Evolutionary conservation across 2,113 vertebrate species (phyloP).

Genomic region (Poeciliopsis turrubarensis): DNA sequence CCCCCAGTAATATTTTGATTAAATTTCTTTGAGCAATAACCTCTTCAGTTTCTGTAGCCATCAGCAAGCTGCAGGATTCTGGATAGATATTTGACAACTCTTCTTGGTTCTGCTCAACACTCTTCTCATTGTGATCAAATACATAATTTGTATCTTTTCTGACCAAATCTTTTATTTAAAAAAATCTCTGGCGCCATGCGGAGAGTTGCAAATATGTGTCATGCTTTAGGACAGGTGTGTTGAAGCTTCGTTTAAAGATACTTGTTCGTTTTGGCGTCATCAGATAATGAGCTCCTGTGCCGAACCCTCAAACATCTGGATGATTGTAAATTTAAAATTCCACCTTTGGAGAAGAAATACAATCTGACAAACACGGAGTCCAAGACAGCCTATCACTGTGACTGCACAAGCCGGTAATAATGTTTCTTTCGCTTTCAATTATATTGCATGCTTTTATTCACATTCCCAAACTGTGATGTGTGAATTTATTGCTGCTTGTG

Average conservation of each 20-base stretch:
- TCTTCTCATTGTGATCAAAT: too few relatives aligned
- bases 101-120: too few relatives aligned
- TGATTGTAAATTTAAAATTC: conserved; percentile 78
- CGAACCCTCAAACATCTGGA: conserved; percentile 66
- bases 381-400: conserved; percentile 81
- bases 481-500: conserved; percentile 6
- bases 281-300: conserved; percentile 54
- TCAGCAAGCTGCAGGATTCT: too few relatives aligned
- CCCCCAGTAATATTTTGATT: too few relatives aligned
- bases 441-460: not conserved
- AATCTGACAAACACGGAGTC: conserved; percentile 74
- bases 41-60: too few relatives aligned
- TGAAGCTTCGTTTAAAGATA: not conserved
- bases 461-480: not conserved
- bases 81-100: too few relatives aligned
- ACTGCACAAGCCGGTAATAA: conserved; percentile 82
- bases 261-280: conserved; percentile 11
- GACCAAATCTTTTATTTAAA: not conserved
- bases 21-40: too few relatives aligned
- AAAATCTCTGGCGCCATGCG: not conserved
- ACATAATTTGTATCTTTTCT: too few relatives aligned
- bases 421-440: not conserved
- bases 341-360: conserved; percentile 79
- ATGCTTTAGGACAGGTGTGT: not conserved
- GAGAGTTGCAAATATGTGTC: not conserved